Evolutionary conservation across 2,797 vertebrate species (phyloP).

Genomic region (Euphonia xanthogaster): DNA sequence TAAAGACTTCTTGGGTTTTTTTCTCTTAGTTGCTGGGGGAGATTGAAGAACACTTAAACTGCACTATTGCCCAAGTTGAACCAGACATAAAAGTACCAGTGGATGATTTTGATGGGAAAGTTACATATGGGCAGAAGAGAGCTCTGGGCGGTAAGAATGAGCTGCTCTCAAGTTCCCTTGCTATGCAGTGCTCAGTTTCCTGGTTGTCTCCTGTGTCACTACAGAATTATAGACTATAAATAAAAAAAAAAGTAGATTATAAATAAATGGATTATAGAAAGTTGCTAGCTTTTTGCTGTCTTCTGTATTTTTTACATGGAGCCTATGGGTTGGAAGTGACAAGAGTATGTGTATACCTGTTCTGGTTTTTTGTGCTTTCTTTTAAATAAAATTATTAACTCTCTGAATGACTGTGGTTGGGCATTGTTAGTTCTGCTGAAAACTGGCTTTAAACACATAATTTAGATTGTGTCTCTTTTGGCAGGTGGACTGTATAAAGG

Average conservation of each 20-base stretch:
- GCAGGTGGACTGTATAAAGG: slow-evolving; percentile 92
- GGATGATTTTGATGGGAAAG: slow-evolving; percentile 98
- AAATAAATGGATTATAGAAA: not conserved
- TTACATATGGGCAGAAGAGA: slow-evolving; percentile 90
- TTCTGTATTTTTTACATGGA: not conserved
- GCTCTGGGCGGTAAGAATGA: slow-evolving; percentile 81
- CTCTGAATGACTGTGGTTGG: not conserved
- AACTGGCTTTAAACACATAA: not conserved
- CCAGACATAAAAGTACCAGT: slow-evolving; percentile 92
- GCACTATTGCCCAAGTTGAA: slow-evolving; percentile 95
- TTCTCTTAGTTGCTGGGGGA: slow-evolving; percentile 87
- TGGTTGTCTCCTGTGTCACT: not conserved
- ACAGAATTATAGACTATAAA: not conserved
- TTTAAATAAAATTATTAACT: not conserved
- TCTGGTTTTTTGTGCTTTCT: not conserved
- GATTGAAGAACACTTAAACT: slow-evolving; percentile 96
- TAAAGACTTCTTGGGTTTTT: not conserved
- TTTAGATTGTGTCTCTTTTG: slow-evolving; percentile 21
- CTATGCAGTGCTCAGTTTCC: not conserved
- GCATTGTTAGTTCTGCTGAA: not conserved
- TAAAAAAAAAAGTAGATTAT: not conserved
- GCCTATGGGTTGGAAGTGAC: not conserved
- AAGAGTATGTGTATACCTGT: not conserved
- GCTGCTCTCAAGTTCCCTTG: not conserved
- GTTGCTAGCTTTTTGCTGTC: not conserved